Evolutionary conservation across 2,888 invertebrate genomes (phyloP).

Genomic region (Tholera decimalis): DNA sequence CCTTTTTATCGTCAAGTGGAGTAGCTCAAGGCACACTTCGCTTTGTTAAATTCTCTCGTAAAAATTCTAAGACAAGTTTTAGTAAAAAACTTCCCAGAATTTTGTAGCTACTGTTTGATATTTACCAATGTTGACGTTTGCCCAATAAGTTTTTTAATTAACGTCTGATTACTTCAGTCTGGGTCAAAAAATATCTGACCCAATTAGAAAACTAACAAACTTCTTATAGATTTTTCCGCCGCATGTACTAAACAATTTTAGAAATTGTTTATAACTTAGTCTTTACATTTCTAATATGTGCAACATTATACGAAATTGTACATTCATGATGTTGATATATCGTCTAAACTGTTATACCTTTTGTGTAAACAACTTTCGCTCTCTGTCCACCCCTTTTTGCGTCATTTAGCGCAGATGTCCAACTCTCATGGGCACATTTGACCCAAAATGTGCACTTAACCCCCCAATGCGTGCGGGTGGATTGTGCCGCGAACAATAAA

Average conservation of each 20-base stretch:
- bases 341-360: slow-evolving; percentile 30
- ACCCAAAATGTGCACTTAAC: slow-evolving; percentile 68
- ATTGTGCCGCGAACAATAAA: slow-evolving; percentile 67
- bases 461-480: slow-evolving; percentile 72
- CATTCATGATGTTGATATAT: slow-evolving; percentile 44
- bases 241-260: neutral
- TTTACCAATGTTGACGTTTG: slow-evolving; percentile 38
- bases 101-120: slow-evolving; percentile 24
- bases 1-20: slow-evolving; percentile 23
- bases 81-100: slow-evolving; percentile 13
- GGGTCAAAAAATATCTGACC: slow-evolving; percentile 33
- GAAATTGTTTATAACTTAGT: slow-evolving; percentile 7
- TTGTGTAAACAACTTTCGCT: slow-evolving; percentile 69
- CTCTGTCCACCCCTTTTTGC: slow-evolving; percentile 69
- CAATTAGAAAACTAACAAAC: slow-evolving; percentile 28
- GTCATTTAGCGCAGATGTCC: slow-evolving; percentile 77
- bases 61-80: slow-evolving; percentile 11
- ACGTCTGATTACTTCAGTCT: slow-evolving; percentile 26
- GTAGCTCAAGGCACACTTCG: slow-evolving; percentile 23
- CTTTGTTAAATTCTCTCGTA: slow-evolving; percentile 22
- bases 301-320: slow-evolving; percentile 9
- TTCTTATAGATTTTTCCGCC: neutral
- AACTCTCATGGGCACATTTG: slow-evolving; percentile 67
- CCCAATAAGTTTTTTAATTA: slow-evolving; percentile 47
- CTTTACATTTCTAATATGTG: slow-evolving; percentile 6